Evolutionary conservation across 2,797 vertebrate genomes (phyloP).

Genomic region (Platalea minor): DNA sequence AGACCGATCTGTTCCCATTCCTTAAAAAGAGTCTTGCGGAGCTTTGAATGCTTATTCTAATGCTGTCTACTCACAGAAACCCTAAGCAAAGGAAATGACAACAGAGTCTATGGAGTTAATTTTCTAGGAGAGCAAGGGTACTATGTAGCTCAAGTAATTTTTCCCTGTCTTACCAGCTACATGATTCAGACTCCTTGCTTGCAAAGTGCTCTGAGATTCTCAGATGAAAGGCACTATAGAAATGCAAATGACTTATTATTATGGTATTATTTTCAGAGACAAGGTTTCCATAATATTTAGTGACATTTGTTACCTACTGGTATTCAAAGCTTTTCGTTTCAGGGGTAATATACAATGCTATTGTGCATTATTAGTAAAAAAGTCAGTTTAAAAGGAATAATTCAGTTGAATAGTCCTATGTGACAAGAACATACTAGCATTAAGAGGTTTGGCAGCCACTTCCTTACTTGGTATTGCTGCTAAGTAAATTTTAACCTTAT

Average conservation of each 20-base stretch:
- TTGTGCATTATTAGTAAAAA: not conserved
- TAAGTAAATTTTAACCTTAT: constrained; percentile 3
- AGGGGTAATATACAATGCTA: not conserved
- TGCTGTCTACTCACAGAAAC: not conserved
- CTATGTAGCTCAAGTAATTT: not conserved
- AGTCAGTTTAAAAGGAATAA: not conserved
- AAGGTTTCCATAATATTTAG: constrained; percentile 35
- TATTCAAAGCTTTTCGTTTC: constrained; percentile 10
- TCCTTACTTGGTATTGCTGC: not conserved
- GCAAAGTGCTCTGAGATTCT: not conserved
- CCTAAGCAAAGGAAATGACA: not conserved
- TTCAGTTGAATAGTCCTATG: not conserved
- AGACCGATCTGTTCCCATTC: not conserved
- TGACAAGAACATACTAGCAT: not conserved
- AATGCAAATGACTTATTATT: constrained; percentile 10
- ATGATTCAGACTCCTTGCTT: not conserved
- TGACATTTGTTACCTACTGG: not conserved
- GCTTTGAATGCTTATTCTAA: not conserved
- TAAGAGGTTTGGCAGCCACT: not conserved
- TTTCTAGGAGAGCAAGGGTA: not conserved
- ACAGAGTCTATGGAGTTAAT: not conserved
- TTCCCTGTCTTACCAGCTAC: not conserved
- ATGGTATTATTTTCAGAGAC: constrained; percentile 1
- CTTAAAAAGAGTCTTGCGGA: not conserved
- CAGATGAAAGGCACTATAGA: constrained; percentile 4